phyloP scores from a whole-genome alignment of 92 coral and sea anemone genomes.

The Parazoanthus darwini region DNA sequence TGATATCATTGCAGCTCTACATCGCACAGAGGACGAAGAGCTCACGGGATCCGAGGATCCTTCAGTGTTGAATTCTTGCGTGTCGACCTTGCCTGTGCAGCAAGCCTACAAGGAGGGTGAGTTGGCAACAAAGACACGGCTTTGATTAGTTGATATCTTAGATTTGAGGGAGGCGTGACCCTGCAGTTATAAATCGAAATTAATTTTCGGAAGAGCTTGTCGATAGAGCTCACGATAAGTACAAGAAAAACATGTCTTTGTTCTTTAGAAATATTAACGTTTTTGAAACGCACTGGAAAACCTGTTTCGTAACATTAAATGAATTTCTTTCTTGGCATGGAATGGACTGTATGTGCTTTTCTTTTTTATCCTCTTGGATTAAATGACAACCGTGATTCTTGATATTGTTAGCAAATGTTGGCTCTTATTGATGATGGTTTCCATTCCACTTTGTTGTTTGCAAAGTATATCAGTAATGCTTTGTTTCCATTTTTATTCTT shows the following conservation, averaged over 20 bases:
- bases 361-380: no score
- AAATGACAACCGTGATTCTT: no score
- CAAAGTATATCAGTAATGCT: not conserved
- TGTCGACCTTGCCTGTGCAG: constrained; percentile 73
- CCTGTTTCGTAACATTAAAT: no score
- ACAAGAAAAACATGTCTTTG: not conserved
- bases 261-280: not conserved
- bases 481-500: no score
- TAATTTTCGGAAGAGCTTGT: no score
- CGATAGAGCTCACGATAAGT: not conserved
- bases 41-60: constrained; percentile 93
- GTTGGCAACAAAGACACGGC: not conserved
- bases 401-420: not conserved
- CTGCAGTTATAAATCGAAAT: no score
- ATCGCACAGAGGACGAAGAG: constrained; percentile 87
- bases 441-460: not conserved
- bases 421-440: not conserved
- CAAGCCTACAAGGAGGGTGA: constrained; percentile 97
- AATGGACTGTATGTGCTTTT: not conserved
- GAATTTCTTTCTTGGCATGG: no score
- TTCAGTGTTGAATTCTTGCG: constrained; percentile 71
- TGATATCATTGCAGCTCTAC: constrained; percentile 48
- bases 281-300: not conserved
- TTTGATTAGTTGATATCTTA: not conserved
- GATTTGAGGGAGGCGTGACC: not conserved